Base-by-base conservation (phyloP, 2,797 vertebrate species). In the Todus mexicanus region DNA sequence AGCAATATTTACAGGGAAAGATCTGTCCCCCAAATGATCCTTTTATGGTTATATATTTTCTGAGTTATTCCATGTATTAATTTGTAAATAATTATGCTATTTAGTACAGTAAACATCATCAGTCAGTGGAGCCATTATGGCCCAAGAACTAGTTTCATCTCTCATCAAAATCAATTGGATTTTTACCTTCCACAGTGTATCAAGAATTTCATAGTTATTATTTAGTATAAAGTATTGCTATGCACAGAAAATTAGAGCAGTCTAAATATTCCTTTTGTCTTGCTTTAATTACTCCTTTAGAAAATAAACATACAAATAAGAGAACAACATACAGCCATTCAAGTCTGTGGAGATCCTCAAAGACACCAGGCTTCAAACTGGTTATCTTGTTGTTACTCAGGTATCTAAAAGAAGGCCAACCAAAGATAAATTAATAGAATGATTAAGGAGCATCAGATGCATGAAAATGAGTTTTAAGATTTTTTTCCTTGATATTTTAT, bases 331-430 rank as follows among this genome's bases (percentile, higher is more conserved):
- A 99, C 99, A 99, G 97, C 99, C 99, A 99, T 97, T 99, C 98
- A 66, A 99, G 97, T 86, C 97, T 98, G 93, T 98, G 98, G 59
- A 99, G 98, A 87, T 99, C 99, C 96, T 97, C 98, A 97, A 99
- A 99, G 59, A 99, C 98, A 33, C 98, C 97, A 1, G 99, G 98
- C 94, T 98, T 98, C 94, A 99, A 97, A 88, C 92, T 97, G 0
- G 97, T 98, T 95, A 99, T 99, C 93, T 96, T 98, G 97, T 99
- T 99, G 94, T 98, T 97, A 96, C 98, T 99, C 92, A 99, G 97
- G 95, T 99, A 99, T 87, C 99, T 99, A 89, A 86, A 96, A 93
- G 16, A 72, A 95, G 54, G 95, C 21, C 57, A 89, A 78, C 2
- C 10, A 66, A 71, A 72, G 29, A 66, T 18, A 37, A 87, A 76